Percentiles rank a stretch among this genome's conserved stretches.
phyloP scores from a whole-genome alignment of 2,797 vertebrate genomes.

The Lepilemur ruficaudatus region DNA sequence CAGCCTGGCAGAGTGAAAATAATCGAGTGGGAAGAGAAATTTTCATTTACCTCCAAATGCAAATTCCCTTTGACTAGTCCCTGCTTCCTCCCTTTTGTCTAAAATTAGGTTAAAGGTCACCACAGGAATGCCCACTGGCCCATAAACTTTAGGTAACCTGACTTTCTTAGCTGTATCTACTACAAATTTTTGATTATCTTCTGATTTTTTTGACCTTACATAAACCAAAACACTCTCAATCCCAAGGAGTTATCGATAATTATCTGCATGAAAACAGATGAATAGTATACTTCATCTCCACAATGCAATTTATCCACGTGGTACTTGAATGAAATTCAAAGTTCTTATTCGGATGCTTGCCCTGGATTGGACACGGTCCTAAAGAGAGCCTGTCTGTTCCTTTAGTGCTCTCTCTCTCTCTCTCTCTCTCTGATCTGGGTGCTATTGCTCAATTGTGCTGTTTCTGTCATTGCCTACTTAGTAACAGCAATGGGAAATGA shows the following conservation, averaged over 20 bases:
- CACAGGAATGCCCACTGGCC: neutral
- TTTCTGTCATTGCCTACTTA: slow-evolving; percentile 41
- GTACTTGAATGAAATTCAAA: slow-evolving; percentile 42
- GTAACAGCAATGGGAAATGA: slow-evolving; percentile 37
- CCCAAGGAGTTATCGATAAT: neutral
- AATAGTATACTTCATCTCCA: neutral
- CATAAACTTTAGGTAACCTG: neutral
- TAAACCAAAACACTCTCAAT: neutral
- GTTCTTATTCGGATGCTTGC: neutral
- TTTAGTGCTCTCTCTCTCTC: neutral
- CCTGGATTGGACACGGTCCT: slow-evolving; percentile 23
- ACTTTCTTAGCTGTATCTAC: neutral
- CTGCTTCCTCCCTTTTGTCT: neutral
- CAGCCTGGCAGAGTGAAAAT: neutral
- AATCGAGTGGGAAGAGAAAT: neutral
- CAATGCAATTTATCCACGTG: neutral
- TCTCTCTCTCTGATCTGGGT: slow-evolving; percentile 13
- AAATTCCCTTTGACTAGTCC: neutral
- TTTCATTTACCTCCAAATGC: neutral
- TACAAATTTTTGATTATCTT: neutral
- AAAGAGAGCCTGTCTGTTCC: slow-evolving; percentile 1
- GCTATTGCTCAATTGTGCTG: slow-evolving; percentile 15
- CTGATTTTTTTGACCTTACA: neutral
- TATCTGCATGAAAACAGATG: neutral
- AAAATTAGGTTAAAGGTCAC: neutral